phyloP scores from a whole-genome alignment of 1,140 invertebrate genomes.

The Acyrthosiphon pisum region DNA sequence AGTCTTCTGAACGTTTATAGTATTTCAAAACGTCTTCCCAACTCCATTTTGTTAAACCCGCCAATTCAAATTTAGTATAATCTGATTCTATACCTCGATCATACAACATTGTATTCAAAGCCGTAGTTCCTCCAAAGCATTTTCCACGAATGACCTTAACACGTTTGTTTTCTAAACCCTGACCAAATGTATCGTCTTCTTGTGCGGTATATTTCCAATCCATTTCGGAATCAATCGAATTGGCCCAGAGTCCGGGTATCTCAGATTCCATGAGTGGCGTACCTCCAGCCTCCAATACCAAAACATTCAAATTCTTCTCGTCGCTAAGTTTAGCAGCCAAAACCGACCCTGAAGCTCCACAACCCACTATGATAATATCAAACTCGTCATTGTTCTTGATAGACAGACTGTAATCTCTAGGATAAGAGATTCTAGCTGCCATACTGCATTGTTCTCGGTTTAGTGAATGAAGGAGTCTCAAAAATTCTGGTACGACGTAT shows the following conservation, averaged over 20 bases:
- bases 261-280: background rate
- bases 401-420: constrained; percentile 39
- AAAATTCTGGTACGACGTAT: constrained; percentile 33
- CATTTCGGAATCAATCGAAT: background rate
- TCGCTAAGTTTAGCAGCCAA: constrained; percentile 20
- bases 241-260: constrained; percentile 46
- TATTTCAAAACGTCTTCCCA: constrained; percentile 6
- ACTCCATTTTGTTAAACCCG: constrained; percentile 15
- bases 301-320: background rate
- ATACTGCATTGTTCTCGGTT: constrained; percentile 15
- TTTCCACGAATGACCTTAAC: background rate
- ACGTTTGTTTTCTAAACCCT: background rate
- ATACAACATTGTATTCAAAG: constrained; percentile 41
- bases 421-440: constrained; percentile 24
- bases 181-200: background rate
- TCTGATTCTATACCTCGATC: constrained; percentile 27
- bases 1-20: constrained; percentile 51
- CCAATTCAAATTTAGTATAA: background rate
- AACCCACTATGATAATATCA: constrained; percentile 32
- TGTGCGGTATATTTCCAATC: constrained; percentile 14
- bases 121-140: constrained; percentile 38
- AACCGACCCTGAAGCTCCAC: constrained; percentile 24
- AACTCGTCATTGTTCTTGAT: background rate
- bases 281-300: constrained; percentile 36
- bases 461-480: background rate